A percentile compares a stretch with the other conserved stretches of the same genome.
Conservation (phyloP, 2,113 vertebrate species). For the Copsychus sechellarum region DNA sequence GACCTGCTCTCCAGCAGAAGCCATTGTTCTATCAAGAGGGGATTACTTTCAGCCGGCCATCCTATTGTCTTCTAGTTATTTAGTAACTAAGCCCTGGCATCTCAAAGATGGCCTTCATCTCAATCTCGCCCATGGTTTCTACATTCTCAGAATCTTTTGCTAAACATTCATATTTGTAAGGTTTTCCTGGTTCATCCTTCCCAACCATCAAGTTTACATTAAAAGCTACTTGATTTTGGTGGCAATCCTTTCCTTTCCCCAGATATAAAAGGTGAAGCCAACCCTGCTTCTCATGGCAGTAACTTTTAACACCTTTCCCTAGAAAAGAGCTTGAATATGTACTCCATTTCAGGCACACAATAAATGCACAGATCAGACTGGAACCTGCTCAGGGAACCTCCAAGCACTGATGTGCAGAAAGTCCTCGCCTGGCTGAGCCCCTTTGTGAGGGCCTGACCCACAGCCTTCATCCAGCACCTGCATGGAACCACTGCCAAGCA, state of each 20-base stretch:
- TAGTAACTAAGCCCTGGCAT: too few relatives aligned
- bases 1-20: too few relatives aligned
- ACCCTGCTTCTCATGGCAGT: not conserved
- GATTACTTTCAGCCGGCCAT: too few relatives aligned
- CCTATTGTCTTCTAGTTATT: too few relatives aligned
- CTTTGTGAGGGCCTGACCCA: accelerated
- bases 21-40: too few relatives aligned
- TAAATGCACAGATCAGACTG: not conserved
- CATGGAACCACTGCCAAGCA: not conserved
- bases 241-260: not conserved
- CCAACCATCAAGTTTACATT: not conserved
- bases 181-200: too few relatives aligned
- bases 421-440: not conserved
- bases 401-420: not conserved
- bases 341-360: not conserved
- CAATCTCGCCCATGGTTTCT: too few relatives aligned
- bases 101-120: too few relatives aligned
- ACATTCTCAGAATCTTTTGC: too few relatives aligned
- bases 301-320: not conserved
- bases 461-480: not conserved
- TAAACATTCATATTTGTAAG: too few relatives aligned
- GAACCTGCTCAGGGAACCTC: not conserved
- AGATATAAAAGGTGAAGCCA: not conserved
- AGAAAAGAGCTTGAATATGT: not conserved
- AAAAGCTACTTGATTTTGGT: not conserved